phyloP scores from a whole-genome alignment of 2,113 vertebrate species.

The Macheiramphus alcinus region DNA sequence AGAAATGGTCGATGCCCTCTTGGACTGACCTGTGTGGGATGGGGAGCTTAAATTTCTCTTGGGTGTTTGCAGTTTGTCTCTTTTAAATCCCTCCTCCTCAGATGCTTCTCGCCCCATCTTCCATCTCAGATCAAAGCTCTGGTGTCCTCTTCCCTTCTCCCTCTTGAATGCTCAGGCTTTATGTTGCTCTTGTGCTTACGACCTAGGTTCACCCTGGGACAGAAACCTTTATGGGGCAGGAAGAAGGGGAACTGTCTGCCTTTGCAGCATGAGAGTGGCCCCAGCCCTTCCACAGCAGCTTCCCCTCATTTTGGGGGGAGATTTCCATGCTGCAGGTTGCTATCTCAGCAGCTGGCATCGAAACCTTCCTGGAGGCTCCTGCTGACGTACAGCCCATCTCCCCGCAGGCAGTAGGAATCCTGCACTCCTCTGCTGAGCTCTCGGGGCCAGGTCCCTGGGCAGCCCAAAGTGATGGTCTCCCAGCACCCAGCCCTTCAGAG shows the following conservation, averaged over 20 bases:
- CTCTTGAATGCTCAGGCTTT: neutral
- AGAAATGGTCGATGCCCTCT: neutral
- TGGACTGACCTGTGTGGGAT: neutral
- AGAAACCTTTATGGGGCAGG: neutral
- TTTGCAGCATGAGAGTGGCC: fast-evolving
- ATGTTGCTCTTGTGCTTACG: neutral
- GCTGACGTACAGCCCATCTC: neutral
- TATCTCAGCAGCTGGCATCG: neutral
- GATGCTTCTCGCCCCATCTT: fast-evolving
- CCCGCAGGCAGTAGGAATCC: neutral
- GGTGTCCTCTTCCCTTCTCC: neutral
- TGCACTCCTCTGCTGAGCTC: neutral
- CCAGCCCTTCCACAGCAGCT: neutral
- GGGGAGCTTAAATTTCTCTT: neutral
- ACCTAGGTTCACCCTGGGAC: neutral
- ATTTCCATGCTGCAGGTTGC: neutral
- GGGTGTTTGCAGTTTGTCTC: neutral
- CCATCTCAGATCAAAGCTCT: neutral
- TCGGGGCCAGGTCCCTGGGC: neutral
- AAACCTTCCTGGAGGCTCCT: neutral
- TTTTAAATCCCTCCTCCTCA: neutral
- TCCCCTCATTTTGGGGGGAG: neutral
- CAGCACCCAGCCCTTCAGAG: neutral
- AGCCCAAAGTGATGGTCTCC: neutral
- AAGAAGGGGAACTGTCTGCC: neutral